Percentiles rank a stretch among this genome's conserved stretches.
Conservation (phyloP, 2,888 invertebrate genomes). For the Diadegma fenestrale region DNA sequence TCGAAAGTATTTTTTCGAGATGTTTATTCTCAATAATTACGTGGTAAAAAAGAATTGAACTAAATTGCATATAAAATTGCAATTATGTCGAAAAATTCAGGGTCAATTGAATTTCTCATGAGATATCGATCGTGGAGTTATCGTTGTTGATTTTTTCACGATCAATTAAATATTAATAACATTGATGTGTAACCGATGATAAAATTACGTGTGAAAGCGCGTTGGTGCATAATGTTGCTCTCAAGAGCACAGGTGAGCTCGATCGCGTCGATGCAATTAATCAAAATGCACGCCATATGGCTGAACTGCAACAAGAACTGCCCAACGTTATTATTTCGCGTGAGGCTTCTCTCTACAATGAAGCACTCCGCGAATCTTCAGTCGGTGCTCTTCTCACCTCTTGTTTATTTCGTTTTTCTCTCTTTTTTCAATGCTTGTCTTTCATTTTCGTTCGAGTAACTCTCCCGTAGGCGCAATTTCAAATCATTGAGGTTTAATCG, state of each 20-base stretch:
- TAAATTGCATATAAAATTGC: neutral
- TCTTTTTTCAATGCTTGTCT: constrained; percentile 9
- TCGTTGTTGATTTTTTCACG: neutral
- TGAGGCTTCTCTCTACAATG: constrained; percentile 58
- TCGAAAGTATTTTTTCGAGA: neutral
- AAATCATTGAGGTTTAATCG: constrained; percentile 65
- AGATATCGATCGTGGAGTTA: neutral
- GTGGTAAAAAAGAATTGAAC: neutral
- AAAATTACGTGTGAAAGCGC: constrained; percentile 39
- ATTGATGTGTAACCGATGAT: constrained; percentile 23
- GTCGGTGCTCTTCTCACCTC: constrained; percentile 32
- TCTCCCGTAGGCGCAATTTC: constrained; percentile 60
- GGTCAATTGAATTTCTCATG: neutral
- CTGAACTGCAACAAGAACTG: constrained; percentile 68
- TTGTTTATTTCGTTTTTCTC: constrained; percentile 16
- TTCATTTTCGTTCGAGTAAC: constrained; percentile 42
- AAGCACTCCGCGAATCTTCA: constrained; percentile 57
- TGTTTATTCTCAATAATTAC: neutral
- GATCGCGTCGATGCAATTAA: constrained; percentile 73
- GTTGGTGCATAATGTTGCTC: constrained; percentile 5
- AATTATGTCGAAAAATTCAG: neutral
- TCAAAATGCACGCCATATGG: constrained; percentile 79
- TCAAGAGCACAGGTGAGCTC: constrained; percentile 69
- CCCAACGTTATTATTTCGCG: constrained; percentile 62
- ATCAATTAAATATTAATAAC: constrained; percentile 21